Conservation (phyloP, 2,797 vertebrate species). For the Champsocephalus esox region DNA sequence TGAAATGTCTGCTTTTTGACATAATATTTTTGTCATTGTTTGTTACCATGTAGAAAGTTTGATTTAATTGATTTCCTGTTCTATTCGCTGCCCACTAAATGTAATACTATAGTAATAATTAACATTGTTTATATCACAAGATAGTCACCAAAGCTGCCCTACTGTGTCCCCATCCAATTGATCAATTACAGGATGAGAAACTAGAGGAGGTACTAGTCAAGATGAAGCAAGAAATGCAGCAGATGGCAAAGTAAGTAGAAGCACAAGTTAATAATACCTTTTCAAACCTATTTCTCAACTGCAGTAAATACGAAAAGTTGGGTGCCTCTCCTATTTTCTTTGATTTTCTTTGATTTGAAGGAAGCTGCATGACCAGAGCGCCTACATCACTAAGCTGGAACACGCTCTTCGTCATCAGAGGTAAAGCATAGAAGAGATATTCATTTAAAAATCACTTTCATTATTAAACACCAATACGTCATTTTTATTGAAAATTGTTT, state of each 20-base stretch:
- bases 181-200: conserved; percentile 82
- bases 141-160: not conserved
- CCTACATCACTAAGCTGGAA: conserved; percentile 82
- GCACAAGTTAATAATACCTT: not conserved
- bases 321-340: not conserved
- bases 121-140: not conserved
- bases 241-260: conserved; percentile 84
- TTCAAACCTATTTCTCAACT: not conserved
- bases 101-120: not conserved
- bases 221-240: conserved; percentile 86
- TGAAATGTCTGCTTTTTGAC: no score
- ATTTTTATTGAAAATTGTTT: not conserved
- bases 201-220: conserved; percentile 86
- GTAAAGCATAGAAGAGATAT: conserved; percentile 51
- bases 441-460: not conserved
- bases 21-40: not conserved
- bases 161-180: not conserved
- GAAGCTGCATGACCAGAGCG: conserved; percentile 80
- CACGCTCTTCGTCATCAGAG: conserved; percentile 78
- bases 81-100: not conserved
- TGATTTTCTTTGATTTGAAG: conserved; percentile 54
- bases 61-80: not conserved
- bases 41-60: not conserved
- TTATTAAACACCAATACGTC: not conserved
- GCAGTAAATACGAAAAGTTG: not conserved